Evolutionary conservation across 2,888 invertebrate genomes (phyloP).

Genomic region (Laothoe populi): DNA sequence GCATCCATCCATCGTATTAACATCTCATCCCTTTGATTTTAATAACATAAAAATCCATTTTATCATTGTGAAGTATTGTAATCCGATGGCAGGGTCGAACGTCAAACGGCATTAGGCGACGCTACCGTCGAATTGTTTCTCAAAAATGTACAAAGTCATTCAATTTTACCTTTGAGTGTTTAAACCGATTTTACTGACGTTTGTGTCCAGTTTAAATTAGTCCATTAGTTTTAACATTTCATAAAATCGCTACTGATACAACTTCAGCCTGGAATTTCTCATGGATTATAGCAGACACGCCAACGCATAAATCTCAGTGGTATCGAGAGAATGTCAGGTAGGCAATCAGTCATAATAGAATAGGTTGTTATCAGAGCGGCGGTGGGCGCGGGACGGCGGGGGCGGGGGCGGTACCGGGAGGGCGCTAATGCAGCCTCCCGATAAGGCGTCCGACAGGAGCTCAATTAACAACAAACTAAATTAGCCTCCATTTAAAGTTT

Average conservation of each 20-base stretch:
- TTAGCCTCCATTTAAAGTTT: constrained; percentile 83
- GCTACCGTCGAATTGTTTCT: too few species aligned
- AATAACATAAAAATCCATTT: too few species aligned
- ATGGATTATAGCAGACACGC: constrained; percentile 1
- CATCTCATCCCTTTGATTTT: too few species aligned
- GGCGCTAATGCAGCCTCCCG: constrained; percentile 74
- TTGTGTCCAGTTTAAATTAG: background rate
- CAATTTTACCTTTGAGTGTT: too few species aligned
- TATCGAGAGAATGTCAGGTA: constrained; percentile 20
- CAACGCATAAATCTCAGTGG: constrained; percentile 15
- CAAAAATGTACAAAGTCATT: too few species aligned
- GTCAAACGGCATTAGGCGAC: too few species aligned
- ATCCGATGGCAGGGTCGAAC: too few species aligned
- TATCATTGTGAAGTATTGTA: too few species aligned
- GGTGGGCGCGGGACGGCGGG: constrained; percentile 50
- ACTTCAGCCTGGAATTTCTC: background rate
- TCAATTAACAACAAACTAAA: constrained; percentile 84
- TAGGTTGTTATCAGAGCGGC: constrained; percentile 54
- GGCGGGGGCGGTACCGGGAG: constrained; percentile 44
- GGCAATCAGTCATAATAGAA: constrained; percentile 68
- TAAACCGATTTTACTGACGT: too few species aligned
- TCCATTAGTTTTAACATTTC: background rate
- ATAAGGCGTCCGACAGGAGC: constrained; percentile 73
- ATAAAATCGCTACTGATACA: constrained; percentile 11
- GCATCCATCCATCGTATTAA: too few species aligned